Percentiles rank a stretch among this genome's conserved stretches.
Conservation (phyloP, 2,797 vertebrate genomes). For the Xenentodon cancila region DNA sequence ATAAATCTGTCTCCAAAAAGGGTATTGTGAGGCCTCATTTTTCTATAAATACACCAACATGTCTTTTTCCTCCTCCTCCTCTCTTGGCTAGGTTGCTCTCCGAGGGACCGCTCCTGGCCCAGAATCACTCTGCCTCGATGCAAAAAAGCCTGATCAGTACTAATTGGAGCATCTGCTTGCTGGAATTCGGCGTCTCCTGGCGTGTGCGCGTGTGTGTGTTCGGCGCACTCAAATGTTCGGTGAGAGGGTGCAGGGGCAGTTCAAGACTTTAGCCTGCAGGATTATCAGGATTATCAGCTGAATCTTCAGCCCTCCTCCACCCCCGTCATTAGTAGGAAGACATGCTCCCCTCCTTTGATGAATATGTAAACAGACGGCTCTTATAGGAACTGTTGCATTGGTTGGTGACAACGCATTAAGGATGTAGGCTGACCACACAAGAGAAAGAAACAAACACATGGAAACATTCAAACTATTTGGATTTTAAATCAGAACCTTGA, state of each 20-base stretch:
- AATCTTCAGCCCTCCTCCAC: conserved; percentile 64
- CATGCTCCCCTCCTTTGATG: conserved; percentile 39
- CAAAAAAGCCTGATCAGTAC: conserved; percentile 69
- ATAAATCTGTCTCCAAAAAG: conserved; percentile 86
- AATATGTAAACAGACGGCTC: neutral
- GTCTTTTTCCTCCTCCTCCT: conserved; percentile 78
- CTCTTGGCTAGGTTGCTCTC: conserved; percentile 83
- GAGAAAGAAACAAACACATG: no score
- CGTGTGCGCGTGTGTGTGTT: conserved; percentile 19
- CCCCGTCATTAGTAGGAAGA: conserved; percentile 55
- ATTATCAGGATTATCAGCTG: conserved; percentile 84
- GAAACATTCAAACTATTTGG: no score
- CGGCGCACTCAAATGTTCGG: conserved; percentile 26
- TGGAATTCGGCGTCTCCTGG: conserved; percentile 47
- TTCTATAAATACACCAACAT: conserved; percentile 85
- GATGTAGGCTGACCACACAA: no score
- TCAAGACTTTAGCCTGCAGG: conserved; percentile 76
- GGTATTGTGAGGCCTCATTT: conserved; percentile 87
- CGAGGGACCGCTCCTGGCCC: conserved; percentile 84
- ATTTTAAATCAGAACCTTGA: no score
- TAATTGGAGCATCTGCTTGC: conserved; percentile 80
- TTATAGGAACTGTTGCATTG: no score
- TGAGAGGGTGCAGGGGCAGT: conserved; percentile 72
- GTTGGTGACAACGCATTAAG: no score
- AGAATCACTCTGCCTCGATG: conserved; percentile 81